Base-by-base conservation (phyloP, 2,888 invertebrate species). In the Ochropacha duplaris region DNA sequence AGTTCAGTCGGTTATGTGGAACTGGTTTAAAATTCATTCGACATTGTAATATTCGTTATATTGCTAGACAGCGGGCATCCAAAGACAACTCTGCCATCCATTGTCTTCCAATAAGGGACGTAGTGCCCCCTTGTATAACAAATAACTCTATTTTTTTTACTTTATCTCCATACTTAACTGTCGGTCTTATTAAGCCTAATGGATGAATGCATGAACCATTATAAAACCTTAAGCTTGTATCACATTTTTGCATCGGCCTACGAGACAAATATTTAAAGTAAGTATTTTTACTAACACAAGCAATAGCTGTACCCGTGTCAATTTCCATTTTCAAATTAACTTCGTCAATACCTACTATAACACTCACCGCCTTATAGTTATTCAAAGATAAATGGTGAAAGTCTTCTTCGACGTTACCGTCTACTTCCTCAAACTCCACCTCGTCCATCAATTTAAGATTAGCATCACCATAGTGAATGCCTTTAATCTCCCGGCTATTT, bases 231-330 rank as follows among this genome's bases (percentile, higher is more conserved):
- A 64, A 66, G 8, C 50, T 24, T 0, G 54, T 31, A 12, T 58
- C 50, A 49, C 28, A 39, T 0, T 52, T 62, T 50, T 69, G 49
- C 22, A 71, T 52, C 28, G 11, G 55, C n/a, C 22, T 12, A 54
- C 56, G 8, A 0, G 11, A 50, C 49, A 69, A 66, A 50, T 57
- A 57, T 39, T 44, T 57, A 8, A 58, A 1, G 49, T 72, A 72
- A 4, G 62, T 68, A 1, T n/a, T 5, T n/a, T 50, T 54, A 60
- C 63, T 71, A 6, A 71, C 65, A 49, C 72, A 72, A 0, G 73
- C 72, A n/a, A 73, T 52, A 0, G 66, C 65, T 0, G 67, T 57
- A 0, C 72, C 71, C 0, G 71, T 76, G 50, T 76, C 74, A 0
- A 69, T 39, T 54, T 72, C 69, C 72, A 76, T 74, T 6, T 12